Evolutionary conservation across 1,140 invertebrate species (phyloP), one percentile per base, ranked within the genome.

Genomic region (Zaprionus kolodkinae): DNA sequence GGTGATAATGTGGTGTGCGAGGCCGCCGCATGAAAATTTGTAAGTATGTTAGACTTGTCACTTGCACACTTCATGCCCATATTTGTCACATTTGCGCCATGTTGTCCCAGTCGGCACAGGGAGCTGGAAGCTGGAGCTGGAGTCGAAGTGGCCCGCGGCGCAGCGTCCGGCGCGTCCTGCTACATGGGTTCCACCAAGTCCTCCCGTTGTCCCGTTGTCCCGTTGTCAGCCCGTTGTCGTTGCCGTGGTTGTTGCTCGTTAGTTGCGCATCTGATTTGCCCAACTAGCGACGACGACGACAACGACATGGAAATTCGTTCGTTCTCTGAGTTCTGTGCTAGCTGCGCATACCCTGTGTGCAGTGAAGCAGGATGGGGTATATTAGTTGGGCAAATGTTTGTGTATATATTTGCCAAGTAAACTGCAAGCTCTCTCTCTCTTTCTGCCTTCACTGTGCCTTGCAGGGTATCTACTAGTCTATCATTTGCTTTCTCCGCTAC

Each of bases 71-170:
- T 89, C 81, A 89, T 89, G 85, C 88, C 85, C 85, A 89, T 90
- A 89, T 89, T 89, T 89, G 85, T 89, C 85, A 89, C 86, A 89
- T 89, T 89, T 89, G 86, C 85, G 85, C 85, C 81, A 90, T 90
- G 81, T 89, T 90, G 78, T 66, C 78, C 17, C 61, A 35, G 57
- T 64, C 54, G 56, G n/a, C n/a, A n/a, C n/a, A n/a, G n/a, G n/a
- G 62, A 54, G 9, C 1, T 30, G 3, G 27, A 3, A 30, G 27
- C 27, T 30, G 27, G 6, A 15, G 40, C 48, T 33, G 45, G 40
- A 15, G 40, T 12, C 38, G 38, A 63, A 69, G 57, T 45, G 52
- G 38, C 35, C 40, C 71, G 67, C 67, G 67, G 59, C 65, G 60
- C 75, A 40, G 81, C 73, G 78, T 89, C 78, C 85, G 74, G 80